Evolutionary conservation across 2,797 vertebrate species (phyloP).

Genomic region (Sebastes taczanowskii): DNA sequence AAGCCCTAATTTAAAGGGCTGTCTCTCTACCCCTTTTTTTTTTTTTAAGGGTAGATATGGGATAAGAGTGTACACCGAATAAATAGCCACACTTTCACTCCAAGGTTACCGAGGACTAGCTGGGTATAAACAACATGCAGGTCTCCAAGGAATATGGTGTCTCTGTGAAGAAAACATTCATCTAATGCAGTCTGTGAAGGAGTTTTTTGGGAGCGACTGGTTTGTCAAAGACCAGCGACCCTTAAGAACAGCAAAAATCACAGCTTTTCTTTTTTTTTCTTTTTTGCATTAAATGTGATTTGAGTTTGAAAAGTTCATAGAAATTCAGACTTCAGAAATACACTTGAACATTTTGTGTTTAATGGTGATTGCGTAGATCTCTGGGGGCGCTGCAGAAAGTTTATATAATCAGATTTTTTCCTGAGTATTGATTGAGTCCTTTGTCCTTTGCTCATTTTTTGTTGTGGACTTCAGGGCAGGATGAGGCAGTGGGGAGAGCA

Average conservation of each 20-base stretch:
- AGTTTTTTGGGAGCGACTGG: background rate
- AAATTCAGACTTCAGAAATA: conserved; percentile 7
- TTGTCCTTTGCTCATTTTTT: conserved; percentile 53
- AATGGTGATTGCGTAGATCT: conserved; percentile 30
- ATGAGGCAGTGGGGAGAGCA: conserved; percentile 15
- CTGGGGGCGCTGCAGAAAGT: conserved; percentile 30
- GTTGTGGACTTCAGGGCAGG: conserved; percentile 39
- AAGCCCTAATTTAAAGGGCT: conserved; percentile 71
- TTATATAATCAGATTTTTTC: conserved; percentile 38
- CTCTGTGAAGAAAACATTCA: conserved; percentile 57
- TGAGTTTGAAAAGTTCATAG: conserved; percentile 8
- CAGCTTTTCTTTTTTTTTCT: background rate
- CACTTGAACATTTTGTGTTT: conserved; percentile 22
- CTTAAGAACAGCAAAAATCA: background rate
- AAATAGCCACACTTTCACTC: conserved; percentile 68
- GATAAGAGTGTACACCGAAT: conserved; percentile 66
- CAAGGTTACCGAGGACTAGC: conserved; percentile 62
- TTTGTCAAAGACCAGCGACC: conserved; percentile 19
- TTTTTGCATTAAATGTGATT: background rate
- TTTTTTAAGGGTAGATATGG: conserved; percentile 54
- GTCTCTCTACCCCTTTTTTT: conserved; percentile 32
- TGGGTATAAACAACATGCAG: conserved; percentile 48
- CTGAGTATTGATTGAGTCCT: conserved; percentile 49
- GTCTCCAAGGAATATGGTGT: conserved; percentile 47
- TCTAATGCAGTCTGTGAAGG: conserved; percentile 34